Base-by-base conservation (phyloP, 2,888 invertebrate genomes). In the Callyntrura sp. region DNA sequence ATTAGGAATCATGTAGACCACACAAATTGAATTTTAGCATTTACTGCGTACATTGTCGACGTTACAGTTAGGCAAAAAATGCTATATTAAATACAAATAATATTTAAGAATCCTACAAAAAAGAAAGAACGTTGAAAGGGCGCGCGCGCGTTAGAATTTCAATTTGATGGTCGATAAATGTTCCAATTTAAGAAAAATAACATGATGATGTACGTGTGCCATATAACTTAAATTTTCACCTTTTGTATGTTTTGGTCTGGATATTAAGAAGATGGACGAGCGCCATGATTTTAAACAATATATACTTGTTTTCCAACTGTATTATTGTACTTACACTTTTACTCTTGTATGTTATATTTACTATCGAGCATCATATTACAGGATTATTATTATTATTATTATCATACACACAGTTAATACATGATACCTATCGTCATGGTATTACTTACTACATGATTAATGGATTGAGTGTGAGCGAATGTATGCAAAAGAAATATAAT, bases 181-280 rank as follows among this genome's bases (percentile, higher is more conserved):
- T 35, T 51, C 25, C 51, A 76, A 51, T 8, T 2, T 70, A 28
- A 35, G 6, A 35, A 35, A 35, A n/a, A 25, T 68, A 11, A 28
- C 48, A 62, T 2, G 20, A 82, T 62, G 62, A 82, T 82, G 25
- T 45, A 62, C 28, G 20, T 82, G 81, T 82, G 81, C 81, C 81
- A 82, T 82, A 82, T 82, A 82, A 78, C 45, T 82, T 82, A 82
- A 62, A 57, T 28, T 73, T 73, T 14, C 35, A 35, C 3, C 35
- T 6, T 23, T 45, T 45, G 68, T 25, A 25, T 25, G 62, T 62
- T 62, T 65, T 25, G 25, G 25, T 28, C 65, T 14, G 28, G 4
- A 8, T 4, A 65, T 28, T 28, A 11, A 65, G 11, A 1, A 25
- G 4, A 12, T 23, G 2, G 25, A 65, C 0, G 23, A 62, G 28